These are phyloP conservation scores for Catocala sponsa DNA, from an alignment of 2,888 invertebrate genomes.

Conservation along the genomic window DNA sequence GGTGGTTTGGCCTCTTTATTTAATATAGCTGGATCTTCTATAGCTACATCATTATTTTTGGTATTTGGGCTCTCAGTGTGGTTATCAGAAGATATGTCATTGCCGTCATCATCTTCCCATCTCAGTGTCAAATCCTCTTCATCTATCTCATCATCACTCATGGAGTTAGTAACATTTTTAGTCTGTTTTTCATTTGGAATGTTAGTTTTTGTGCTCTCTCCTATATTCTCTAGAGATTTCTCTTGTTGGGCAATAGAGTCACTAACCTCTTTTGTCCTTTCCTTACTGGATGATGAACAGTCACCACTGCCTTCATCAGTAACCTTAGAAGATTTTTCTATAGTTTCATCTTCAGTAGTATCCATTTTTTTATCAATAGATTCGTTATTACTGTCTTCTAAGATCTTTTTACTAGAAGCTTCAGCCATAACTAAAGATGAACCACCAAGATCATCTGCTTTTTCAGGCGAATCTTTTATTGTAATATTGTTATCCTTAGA, in stretches of 20 bases:
- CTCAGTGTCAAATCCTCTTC: conserved; percentile 65
- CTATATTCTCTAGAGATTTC: too few species aligned
- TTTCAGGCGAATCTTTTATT: not conserved
- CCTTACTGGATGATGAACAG: not conserved
- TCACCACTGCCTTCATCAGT: not conserved
- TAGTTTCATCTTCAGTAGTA: not conserved
- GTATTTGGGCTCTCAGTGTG: not conserved
- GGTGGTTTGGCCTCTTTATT: not conserved
- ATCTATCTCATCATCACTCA: conserved; percentile 8
- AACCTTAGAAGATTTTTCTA: too few species aligned
- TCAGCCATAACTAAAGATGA: not conserved
- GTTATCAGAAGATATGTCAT: conserved; percentile 37
- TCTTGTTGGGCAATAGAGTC: too few species aligned
- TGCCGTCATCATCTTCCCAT: conserved; percentile 72
- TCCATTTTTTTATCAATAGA: not conserved
- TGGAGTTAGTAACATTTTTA: not conserved
- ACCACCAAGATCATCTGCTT: not conserved
- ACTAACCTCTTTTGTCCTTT: not conserved
- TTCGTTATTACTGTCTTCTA: not conserved
- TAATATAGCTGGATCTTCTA: not conserved
- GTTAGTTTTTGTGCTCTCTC: too few species aligned
- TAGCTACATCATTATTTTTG: not conserved
- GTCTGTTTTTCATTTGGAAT: not conserved
- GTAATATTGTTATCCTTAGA: not conserved
- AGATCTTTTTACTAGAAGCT: not conserved